These are phyloP conservation scores for Diadumene lineata DNA, from an alignment of 92 coral and sea anemone species.

Conservation along the genomic window DNA sequence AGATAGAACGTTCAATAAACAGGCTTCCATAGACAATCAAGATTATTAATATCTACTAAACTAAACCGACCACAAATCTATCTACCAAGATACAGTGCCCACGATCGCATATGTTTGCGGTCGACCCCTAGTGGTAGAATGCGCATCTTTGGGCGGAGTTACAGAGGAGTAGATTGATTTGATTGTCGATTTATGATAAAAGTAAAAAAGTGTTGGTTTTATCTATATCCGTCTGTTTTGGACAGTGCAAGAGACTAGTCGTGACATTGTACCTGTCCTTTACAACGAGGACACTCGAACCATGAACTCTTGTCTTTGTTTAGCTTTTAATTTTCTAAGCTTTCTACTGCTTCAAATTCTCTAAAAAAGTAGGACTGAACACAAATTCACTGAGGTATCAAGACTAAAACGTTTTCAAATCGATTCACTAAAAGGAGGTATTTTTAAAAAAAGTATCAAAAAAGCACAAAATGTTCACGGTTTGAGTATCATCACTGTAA, in stretches of 20 bases:
- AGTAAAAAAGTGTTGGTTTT: too few relatives aligned
- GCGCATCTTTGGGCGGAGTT: background rate
- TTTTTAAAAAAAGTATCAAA: background rate
- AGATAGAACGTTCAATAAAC: too few relatives aligned
- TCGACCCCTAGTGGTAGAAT: background rate
- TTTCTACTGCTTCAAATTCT: background rate
- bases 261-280: too few relatives aligned
- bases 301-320: too few relatives aligned
- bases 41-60: background rate
- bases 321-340: too few relatives aligned
- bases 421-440: background rate
- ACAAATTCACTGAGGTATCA: too few relatives aligned
- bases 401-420: background rate
- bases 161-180: background rate
- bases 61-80: background rate
- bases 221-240: too few relatives aligned
- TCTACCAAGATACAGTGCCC: background rate
- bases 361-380: too few relatives aligned
- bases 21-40: too few relatives aligned
- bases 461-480: background rate
- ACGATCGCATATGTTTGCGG: background rate
- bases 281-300: too few relatives aligned
- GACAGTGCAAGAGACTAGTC: too few relatives aligned
- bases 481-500: background rate
- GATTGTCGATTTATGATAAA: too few relatives aligned